Base-by-base conservation (phyloP, 2,113 vertebrate species). In the Deroptyus accipitrinus region DNA sequence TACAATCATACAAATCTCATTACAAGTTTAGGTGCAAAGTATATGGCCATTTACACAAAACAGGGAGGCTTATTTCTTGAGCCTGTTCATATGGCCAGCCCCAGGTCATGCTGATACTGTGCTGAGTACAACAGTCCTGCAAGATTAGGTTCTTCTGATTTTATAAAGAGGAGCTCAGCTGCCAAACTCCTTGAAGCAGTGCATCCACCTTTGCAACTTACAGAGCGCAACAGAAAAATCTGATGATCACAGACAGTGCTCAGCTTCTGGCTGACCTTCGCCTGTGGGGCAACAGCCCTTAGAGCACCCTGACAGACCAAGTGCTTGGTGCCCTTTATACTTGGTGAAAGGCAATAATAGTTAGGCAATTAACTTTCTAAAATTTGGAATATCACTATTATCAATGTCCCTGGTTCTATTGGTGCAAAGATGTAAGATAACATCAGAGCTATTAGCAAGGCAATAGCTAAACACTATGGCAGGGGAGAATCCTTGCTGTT, bases 201-300 rank as follows among this genome's bases (percentile, higher is more conserved):
- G 33, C 44, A 39, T 59, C 39, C 0, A 1, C 49, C 55, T 67
- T 72, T 75, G 51, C 19, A 70, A 54, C 67, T 93, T 54, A 86
- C 73, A 83, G 64, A 84, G 73, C 42, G 51, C 67, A 48, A 28
- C n/a, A 83, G 90, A 95, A 86, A 95, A 88, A 64, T 88, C 57
- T 94, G 85, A 83, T 92, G 92, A 88, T 19, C 27, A 25, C 2
- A 73, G 63, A 11, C 1, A 3, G 35, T 61, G 70, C 75, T 92
- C 75, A 94, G 79, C 63, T 94, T 54, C 75, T 88, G 72, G 79
- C 79, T 93, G 90, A 88, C 67, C 72, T 91, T 94, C 33, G 20
- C 15, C 22, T 6, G 15, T 15, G 31, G 55, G 8, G 14, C 79
- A 80, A 44, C 57, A 83, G 82, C 63, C 49, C 37, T 70, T 1